Conservation (phyloP, 1,140 invertebrate species). For the Procambarus virginalis region DNA sequence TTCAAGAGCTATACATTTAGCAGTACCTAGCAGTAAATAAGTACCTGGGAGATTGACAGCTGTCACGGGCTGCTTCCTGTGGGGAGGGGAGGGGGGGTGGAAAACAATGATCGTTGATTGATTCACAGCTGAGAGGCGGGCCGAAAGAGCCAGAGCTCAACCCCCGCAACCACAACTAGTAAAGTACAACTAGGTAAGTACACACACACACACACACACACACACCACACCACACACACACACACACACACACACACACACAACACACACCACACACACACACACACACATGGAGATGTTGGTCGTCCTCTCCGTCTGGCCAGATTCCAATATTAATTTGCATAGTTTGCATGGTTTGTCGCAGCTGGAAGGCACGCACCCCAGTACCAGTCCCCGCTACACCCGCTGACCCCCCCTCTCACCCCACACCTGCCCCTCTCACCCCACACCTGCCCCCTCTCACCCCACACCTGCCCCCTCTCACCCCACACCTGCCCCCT, state of each 20-base stretch:
- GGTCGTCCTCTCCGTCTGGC: not conserved
- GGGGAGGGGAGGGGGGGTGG: too few species aligned
- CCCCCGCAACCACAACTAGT: too few species aligned
- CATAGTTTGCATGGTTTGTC: conserved; percentile 15
- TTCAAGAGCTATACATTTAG: too few species aligned
- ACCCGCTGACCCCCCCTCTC: not conserved
- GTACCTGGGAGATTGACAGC: too few species aligned
- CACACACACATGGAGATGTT: not conserved
- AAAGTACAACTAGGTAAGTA: not conserved
- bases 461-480: too few species aligned
- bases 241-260: not conserved
- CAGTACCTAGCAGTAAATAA: too few species aligned
- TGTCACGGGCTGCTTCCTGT: too few species aligned
- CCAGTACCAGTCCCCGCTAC: too few species aligned
- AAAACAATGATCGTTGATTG: too few species aligned
- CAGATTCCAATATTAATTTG: conserved; percentile 19
- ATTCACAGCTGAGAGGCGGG: too few species aligned
- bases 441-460: not conserved
- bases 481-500: not conserved
- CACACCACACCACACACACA: not conserved
- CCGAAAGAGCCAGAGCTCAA: too few species aligned
- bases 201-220: not conserved
- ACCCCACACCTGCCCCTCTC: not conserved
- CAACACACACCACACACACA: conserved; percentile 10
- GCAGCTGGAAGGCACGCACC: not conserved